These are phyloP conservation scores for Machimus atricapillus DNA, from an alignment of 2,888 invertebrate species.

Conservation along the genomic window DNA sequence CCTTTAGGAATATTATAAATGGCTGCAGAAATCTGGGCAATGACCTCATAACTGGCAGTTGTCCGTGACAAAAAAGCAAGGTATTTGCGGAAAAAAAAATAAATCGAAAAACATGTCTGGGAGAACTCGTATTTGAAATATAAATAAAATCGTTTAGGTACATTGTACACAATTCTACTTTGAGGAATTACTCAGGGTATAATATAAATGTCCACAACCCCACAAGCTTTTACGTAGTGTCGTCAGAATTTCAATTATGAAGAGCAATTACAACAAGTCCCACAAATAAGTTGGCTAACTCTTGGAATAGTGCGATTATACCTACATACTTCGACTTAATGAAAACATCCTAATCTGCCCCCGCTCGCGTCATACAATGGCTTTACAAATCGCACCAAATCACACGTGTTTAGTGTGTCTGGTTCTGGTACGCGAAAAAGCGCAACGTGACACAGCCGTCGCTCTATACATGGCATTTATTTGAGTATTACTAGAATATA, in stretches of 20 bases:
- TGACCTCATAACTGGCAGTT: neutral
- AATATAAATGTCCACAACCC: neutral
- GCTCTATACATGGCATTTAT: neutral
- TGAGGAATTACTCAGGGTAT: neutral
- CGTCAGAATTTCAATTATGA: neutral
- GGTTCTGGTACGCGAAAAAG: neutral
- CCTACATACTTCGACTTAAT: neutral
- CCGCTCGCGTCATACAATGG: neutral
- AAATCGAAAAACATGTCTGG: neutral
- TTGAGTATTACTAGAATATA: slow-evolving; percentile 26
- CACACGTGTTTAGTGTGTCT: neutral
- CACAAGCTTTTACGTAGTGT: neutral
- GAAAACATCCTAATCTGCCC: neutral
- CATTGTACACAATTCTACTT: neutral
- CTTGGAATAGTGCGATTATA: neutral
- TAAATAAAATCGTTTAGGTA: neutral
- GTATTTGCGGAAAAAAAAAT: neutral
- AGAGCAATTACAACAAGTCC: neutral
- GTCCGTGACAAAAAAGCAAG: neutral
- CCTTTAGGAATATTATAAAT: neutral
- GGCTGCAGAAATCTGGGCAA: neutral
- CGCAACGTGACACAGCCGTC: slow-evolving; percentile 8
- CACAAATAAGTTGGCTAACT: neutral
- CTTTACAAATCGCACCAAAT: slow-evolving; percentile 7
- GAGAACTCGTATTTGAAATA: neutral